These are phyloP conservation scores for Microdon myrmicae DNA, from an alignment of 2,888 invertebrate species.

Conservation along the genomic window DNA sequence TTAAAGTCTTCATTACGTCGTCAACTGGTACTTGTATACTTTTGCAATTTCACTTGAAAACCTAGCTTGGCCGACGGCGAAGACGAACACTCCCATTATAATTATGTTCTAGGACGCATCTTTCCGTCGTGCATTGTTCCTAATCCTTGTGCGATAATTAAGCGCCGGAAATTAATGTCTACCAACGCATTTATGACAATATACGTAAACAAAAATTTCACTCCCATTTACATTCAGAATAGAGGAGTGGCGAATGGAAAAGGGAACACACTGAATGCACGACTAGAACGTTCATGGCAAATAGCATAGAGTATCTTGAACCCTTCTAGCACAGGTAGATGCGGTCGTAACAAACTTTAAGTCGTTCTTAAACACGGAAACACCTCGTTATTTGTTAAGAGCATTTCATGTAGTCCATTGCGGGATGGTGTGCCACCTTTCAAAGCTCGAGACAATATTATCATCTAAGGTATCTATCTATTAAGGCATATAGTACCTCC, in stretches of 20 bases:
- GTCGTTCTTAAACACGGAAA: slow-evolving; percentile 48
- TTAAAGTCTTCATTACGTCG: slow-evolving; percentile 25
- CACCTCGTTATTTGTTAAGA: slow-evolving; percentile 48
- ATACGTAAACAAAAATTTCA: slow-evolving; percentile 32
- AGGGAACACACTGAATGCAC: not conserved
- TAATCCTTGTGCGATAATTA: slow-evolving; percentile 27
- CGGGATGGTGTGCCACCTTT: slow-evolving; percentile 27
- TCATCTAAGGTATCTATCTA: too few species aligned
- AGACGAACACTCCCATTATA: slow-evolving; percentile 29
- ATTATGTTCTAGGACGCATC: slow-evolving; percentile 8
- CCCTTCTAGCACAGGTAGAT: too few species aligned
- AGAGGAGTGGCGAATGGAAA: not conserved
- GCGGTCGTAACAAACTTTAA: slow-evolving; percentile 35
- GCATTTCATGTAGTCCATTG: slow-evolving; percentile 41
- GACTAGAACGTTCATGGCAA: slow-evolving; percentile 20
- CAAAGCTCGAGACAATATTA: slow-evolving; percentile 37
- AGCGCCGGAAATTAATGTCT: slow-evolving; percentile 48
- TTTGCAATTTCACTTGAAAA: slow-evolving; percentile 35
- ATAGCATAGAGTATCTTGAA: slow-evolving; percentile 35
- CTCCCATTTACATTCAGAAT: not conserved
- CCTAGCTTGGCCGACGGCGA: slow-evolving; percentile 6
- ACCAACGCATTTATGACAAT: slow-evolving; percentile 42
- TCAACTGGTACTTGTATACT: slow-evolving; percentile 26
- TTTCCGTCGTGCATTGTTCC: not conserved
- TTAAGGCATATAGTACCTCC: too few species aligned